Evolutionary conservation across 2,797 vertebrate genomes (phyloP).

Genomic region (Hoplostethus atlanticus): DNA sequence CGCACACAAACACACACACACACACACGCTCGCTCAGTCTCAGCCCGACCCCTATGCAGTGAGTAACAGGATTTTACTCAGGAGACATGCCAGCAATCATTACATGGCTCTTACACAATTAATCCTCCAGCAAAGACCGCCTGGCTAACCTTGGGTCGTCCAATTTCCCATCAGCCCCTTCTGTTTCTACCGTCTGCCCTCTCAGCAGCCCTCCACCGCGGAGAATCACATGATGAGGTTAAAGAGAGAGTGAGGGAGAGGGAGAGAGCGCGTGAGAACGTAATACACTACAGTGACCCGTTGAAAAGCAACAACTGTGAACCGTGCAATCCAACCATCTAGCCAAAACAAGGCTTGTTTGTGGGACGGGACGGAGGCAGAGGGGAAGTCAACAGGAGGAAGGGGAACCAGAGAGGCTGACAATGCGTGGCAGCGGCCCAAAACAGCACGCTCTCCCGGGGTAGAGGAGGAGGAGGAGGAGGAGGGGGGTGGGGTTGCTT

Average conservation of each 20-base stretch:
- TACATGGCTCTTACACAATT: constrained; percentile 85
- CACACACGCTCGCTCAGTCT: constrained; percentile 40
- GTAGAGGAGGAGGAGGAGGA: constrained; percentile 35
- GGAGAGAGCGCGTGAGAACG: constrained; percentile 13
- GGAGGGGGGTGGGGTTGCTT: constrained; percentile 41
- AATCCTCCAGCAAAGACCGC: constrained; percentile 78
- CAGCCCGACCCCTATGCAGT: constrained; percentile 65
- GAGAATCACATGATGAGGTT: constrained; percentile 59
- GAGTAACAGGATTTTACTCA: constrained; percentile 83
- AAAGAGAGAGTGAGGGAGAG: constrained; percentile 25
- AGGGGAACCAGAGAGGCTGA: constrained; percentile 54
- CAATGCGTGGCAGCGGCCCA: constrained; percentile 77
- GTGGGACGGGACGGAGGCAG: constrained; percentile 46
- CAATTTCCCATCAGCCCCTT: constrained; percentile 76
- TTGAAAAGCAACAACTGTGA: constrained; percentile 30
- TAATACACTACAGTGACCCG: constrained; percentile 15
- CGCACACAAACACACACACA: constrained; percentile 29
- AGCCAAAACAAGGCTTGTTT: constrained; percentile 59
- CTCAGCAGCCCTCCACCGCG: constrained; percentile 33
- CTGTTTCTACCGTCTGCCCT: constrained; percentile 76
- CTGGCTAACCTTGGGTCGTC: constrained; percentile 78
- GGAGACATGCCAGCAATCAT: constrained; percentile 82
- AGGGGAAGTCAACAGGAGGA: constrained; percentile 71
- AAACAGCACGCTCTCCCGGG: constrained; percentile 53
- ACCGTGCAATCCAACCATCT: constrained; percentile 53